Base-by-base conservation (phyloP, 2,797 vertebrate genomes). In the Dryobates pubescens region DNA sequence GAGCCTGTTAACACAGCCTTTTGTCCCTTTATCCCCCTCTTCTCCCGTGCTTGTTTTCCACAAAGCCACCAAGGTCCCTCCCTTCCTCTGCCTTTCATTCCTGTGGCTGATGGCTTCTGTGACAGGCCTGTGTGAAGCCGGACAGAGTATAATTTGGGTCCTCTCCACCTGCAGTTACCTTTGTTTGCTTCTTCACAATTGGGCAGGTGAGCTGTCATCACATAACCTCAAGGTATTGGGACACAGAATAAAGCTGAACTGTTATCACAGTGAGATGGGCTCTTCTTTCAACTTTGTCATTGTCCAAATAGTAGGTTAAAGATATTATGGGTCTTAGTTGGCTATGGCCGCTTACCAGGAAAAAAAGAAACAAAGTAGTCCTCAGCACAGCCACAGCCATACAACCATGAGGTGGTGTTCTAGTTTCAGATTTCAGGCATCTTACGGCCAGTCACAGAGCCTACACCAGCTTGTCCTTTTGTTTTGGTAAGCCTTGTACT, bases 101-200 rank as follows among this genome's bases (percentile, higher is more conserved):
- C n/a, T 38, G 58, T 36, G 38, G 8, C 45, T 88, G 45, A 26
- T 64, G 41, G 54, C 13, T 88, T 15, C 74, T 56, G 12, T 29
- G 30, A 30, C 26, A 49, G n/a, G 16, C 36, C 19, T 41, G 5
- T 23, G 18, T 83, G 13, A 18, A 5, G 6, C 10, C 41, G 78
- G 23, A 14, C 41, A 72, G 18, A 15, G 13, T 27, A 29, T 49
- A n/a, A 34, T 57, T 36, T 3, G 1, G 3, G 6, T 58, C 22
- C 4, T 9, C 1, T 3, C 2, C 1, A 13, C 3, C 34, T 88
- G 32, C 34, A 4, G 0, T 54, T 72, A 10, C 61, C 13, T 77
- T 62, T 78, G 6, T 32, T 26, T 9, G 2, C 18, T 70, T 19
- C 30, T 16, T 88, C 2, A 1, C 2, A 0, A 1, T 4, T 45